Base-by-base conservation (phyloP, 2,797 vertebrate genomes). In the Cynopterus sphinx region DNA sequence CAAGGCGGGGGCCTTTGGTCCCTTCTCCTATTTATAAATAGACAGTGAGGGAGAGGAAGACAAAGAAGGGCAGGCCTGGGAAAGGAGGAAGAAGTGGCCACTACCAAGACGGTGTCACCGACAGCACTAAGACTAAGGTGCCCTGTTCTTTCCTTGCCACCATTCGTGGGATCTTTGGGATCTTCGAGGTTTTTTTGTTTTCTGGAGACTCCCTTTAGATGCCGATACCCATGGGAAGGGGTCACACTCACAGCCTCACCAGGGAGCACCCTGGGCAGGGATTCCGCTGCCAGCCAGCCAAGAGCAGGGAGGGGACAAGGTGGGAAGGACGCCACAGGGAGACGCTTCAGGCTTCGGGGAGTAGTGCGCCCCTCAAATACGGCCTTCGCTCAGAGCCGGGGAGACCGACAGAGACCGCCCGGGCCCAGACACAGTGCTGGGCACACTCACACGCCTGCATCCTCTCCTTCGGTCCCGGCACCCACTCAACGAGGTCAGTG, bases 1-100 rank as follows among this genome's bases (percentile, higher is more conserved):
- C 17, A 26, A 22, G 33, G 67, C 2, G 33, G 77, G 19, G 59
- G 68, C 68, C 26, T n/a, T 81, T 22, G 0, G 33, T 39, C 17
- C 77, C 91, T 97, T 91, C 95, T 90, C 87, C 87, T 86, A 73
- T 93, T 83, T 96, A 95, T 93, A 94, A 95, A 90, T 85, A 96
- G 94, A 59, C 81, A 22, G 28, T 3, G 41, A 46, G 83, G 68
- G 73, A 87, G 93, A 51, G 74, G 91, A 96, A 95, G 82, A 33
- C 53, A 39, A 71, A 70, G 53, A 15, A 43, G 59, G 71, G n/a
- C 28, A 39, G 86, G 61, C 51, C 28, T 24, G 17, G 84, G 63
- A 6, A 41, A 83, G 41, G 28, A 74, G 87, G 84, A 46, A 33
- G 75, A 46, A 21, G 75, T 6, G 9, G 57, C 8, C 1, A 0